These are phyloP conservation scores for Clanis bilineata DNA, from an alignment of 2,888 invertebrate genomes.

Conservation along the genomic window DNA sequence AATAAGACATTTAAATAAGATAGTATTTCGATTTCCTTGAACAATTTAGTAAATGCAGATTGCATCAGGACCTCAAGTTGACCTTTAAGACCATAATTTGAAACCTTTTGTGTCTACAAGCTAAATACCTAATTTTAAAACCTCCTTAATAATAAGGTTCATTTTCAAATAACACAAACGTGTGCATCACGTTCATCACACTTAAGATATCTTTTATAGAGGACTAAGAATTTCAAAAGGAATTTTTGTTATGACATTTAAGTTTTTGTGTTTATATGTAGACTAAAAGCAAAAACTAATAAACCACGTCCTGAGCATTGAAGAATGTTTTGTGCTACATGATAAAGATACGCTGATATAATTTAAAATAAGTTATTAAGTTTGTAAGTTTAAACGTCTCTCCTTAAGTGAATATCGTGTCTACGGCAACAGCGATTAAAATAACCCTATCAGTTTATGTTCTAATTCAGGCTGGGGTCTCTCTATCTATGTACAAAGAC, in stretches of 20 bases:
- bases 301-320: conserved; percentile 23
- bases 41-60: neutral
- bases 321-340: conserved; percentile 21
- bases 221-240: conserved; percentile 4
- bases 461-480: too few species aligned
- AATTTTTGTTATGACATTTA: conserved; percentile 19
- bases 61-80: neutral
- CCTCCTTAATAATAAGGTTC: neutral
- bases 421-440: too few species aligned
- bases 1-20: neutral
- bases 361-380: neutral
- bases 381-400: neutral
- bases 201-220: conserved; percentile 22
- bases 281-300: conserved; percentile 36
- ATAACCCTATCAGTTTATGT: too few species aligned
- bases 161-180: neutral
- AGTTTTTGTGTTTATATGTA: conserved; percentile 23
- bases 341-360: neutral
- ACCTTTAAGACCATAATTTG: neutral
- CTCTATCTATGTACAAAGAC: too few species aligned
- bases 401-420: too few species aligned
- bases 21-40: neutral
- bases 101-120: neutral
- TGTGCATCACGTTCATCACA: conserved; percentile 9
- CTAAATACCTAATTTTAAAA: neutral